These are phyloP conservation scores for Solenopsis invicta DNA, from an alignment of 1,140 invertebrate genomes.

Conservation along the genomic window DNA sequence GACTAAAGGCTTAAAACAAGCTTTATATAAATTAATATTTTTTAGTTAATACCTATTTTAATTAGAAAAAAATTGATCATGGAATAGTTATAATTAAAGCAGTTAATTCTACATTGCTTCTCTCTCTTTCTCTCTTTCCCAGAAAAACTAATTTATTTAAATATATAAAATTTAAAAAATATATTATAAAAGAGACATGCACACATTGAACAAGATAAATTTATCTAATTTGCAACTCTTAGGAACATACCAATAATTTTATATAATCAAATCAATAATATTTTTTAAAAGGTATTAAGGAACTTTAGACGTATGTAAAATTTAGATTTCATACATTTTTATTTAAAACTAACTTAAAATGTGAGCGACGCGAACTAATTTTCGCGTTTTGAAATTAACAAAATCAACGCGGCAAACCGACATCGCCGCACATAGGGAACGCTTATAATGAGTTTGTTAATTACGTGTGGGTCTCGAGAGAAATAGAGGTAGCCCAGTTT, in stretches of 20 bases:
- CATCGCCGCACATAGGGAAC: constrained; percentile 28
- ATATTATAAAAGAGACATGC: background rate
- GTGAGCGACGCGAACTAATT: constrained; percentile 19
- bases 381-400: constrained; percentile 46
- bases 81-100: background rate
- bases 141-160: constrained; percentile 2
- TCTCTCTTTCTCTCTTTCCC: too few species aligned
- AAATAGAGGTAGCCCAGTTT: constrained; percentile 47
- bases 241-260: background rate
- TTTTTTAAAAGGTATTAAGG: background rate
- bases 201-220: background rate
- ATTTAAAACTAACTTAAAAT: constrained; percentile 1
- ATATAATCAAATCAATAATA: constrained; percentile 4
- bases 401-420: constrained; percentile 54
- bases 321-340: background rate
- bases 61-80: background rate
- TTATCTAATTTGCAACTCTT: background rate
- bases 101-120: background rate
- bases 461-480: constrained; percentile 67
- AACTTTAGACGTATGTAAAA: background rate
- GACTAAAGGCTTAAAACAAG: background rate
- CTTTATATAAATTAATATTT: constrained; percentile 8
- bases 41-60: background rate
- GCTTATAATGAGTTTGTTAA: constrained; percentile 82
- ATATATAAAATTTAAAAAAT: background rate